A percentile compares a stretch with the other conserved stretches of the same genome.
These are phyloP conservation scores for Sarcophaga bullata DNA, from an alignment of 1,140 invertebrate species.

Conservation along the genomic window DNA sequence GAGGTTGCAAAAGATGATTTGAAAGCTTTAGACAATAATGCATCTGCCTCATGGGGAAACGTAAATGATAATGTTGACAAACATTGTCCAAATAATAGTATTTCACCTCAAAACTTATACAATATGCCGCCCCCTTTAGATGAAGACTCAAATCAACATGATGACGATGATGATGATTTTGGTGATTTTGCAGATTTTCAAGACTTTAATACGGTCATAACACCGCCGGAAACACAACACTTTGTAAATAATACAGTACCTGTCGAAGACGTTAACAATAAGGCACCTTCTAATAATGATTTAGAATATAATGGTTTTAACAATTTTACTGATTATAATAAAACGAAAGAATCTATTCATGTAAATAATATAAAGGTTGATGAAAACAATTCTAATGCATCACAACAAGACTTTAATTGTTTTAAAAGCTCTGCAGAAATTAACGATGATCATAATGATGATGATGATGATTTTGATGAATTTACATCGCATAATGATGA, in stretches of 20 bases:
- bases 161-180: slow-evolving; percentile 53
- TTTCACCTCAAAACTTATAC: neutral
- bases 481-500: neutral
- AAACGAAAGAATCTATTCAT: neutral
- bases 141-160: neutral
- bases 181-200: slow-evolving; percentile 55
- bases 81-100: neutral
- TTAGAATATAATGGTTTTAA: neutral
- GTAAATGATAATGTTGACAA: neutral
- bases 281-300: slow-evolving; percentile 46
- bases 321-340: neutral
- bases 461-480: slow-evolving; percentile 67
- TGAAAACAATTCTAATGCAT: too few relatives aligned
- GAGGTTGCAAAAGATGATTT: neutral
- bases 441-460: slow-evolving; percentile 58
- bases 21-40: slow-evolving; percentile 4
- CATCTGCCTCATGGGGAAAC: neutral
- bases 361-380: neutral
- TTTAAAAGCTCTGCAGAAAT: neutral
- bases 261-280: neutral
- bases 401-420: neutral
- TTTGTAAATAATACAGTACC: neutral
- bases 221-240: neutral
- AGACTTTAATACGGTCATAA: neutral
- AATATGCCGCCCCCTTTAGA: slow-evolving; percentile 14